Percentiles rank a stretch among this genome's conserved stretches.
Conservation (phyloP, 2,797 vertebrate species). For the Enoplosus armatus region DNA sequence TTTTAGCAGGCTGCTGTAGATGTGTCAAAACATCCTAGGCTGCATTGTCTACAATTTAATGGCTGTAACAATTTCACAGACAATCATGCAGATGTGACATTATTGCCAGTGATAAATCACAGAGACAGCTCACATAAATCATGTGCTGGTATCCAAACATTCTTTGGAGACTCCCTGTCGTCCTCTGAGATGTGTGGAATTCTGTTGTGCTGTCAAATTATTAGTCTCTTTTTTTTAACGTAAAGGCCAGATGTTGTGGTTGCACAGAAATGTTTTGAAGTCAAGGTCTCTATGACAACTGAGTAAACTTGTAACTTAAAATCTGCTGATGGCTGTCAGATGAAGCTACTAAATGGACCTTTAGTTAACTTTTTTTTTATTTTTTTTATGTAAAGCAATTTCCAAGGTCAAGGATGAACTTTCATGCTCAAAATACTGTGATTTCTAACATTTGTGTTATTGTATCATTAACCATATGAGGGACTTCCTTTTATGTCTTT, state of each 20-base stretch:
- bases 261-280: neutral
- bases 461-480: neutral
- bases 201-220: conserved; percentile 10
- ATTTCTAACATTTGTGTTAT: neutral
- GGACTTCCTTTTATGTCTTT: conserved; percentile 1
- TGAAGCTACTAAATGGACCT: neutral
- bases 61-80: conserved; percentile 17
- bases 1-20: conserved; percentile 33
- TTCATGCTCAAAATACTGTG: conserved; percentile 13
- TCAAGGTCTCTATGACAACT: neutral
- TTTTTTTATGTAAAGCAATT: neutral
- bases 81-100: conserved; percentile 31
- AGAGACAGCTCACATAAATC: neutral
- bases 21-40: conserved; percentile 9
- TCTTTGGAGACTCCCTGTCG: neutral
- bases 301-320: neutral
- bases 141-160: neutral
- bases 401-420: neutral
- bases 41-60: conserved; percentile 4
- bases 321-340: neutral
- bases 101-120: neutral
- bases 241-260: neutral
- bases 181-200: neutral
- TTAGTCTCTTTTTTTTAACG: neutral
- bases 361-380: neutral